phyloP scores from a whole-genome alignment of 2,888 invertebrate genomes.

The Sinohyriopsis cumingii region DNA sequence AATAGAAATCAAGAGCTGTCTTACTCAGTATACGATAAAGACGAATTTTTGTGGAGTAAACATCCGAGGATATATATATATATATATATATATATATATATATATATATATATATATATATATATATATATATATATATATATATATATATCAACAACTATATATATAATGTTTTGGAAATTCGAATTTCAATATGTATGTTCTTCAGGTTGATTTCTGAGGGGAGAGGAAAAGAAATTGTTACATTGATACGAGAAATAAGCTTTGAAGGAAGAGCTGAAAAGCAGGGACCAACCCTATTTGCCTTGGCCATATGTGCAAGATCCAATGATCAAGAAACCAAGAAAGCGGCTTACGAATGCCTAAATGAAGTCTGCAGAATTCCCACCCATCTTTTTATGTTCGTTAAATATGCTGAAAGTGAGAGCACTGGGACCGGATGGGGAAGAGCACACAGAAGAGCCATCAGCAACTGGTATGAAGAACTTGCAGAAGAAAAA shows the following conservation, averaged over 20 bases:
- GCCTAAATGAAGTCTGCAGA: constrained; percentile 76
- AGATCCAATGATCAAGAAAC: constrained; percentile 71
- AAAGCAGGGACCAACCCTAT: constrained; percentile 73
- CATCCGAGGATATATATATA: too few species aligned
- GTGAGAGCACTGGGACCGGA: constrained; percentile 72
- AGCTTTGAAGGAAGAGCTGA: constrained; percentile 72
- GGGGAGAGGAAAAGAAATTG: constrained; percentile 63
- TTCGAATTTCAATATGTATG: not conserved
- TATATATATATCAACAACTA: too few species aligned
- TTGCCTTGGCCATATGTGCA: constrained; percentile 79
- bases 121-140: too few species aligned
- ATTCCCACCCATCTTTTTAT: constrained; percentile 79
- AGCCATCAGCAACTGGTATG: constrained; percentile 80
- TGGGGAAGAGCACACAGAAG: constrained; percentile 80
- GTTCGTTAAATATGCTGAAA: constrained; percentile 77
- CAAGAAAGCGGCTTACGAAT: constrained; percentile 76
- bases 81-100: too few species aligned
- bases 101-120: too few species aligned
- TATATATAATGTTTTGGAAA: not conserved
- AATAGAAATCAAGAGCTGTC: too few species aligned
- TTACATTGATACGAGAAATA: constrained; percentile 62
- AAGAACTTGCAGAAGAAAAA: constrained; percentile 15
- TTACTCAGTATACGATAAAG: too few species aligned
- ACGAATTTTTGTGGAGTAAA: too few species aligned
- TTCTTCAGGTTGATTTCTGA: constrained; percentile 57